Evolutionary conservation across 2,888 invertebrate species (phyloP), one percentile per base, ranked within the genome.

Genomic region (Epinotia nisella): DNA sequence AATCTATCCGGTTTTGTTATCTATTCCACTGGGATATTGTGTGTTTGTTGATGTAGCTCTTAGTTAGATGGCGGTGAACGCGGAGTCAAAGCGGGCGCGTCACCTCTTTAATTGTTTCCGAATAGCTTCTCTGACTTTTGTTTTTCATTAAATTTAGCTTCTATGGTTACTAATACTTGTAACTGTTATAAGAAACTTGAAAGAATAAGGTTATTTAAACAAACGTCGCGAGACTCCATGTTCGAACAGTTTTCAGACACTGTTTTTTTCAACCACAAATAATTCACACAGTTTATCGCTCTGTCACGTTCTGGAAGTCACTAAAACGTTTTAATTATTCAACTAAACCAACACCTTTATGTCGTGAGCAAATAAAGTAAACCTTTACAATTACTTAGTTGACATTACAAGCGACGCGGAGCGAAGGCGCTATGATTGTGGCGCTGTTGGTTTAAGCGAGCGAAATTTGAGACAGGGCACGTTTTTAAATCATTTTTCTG

Each of bases 301-400:
- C 49, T 7, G 21, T 17, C 49, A 51, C 58, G 58, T 15, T 58
- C 49, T n/a, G 49, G 0, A 7, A n/a, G 29, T 51, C 49, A 62
- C 62, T 45, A 15, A 13, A 19, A 24, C 24, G 17, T 49, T 62
- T 62, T 51, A 62, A 62, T 62, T 55, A 21, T 15, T 55, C 10
- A 66, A 15, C 0, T 65, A 55, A 39, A 39, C 21, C 11, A 41
- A 41, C 41, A 66, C 11, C 41, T 41, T 35, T 24, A 24, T 45
- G 19, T 61, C 56, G 70, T 62, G 62, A 58, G 70, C 13, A 62
- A 70, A 70, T 41, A 70, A 10, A 49, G 24, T 55, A 56, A 55
- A 7, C 2, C 59, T 29, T 58, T 5, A 41, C 65, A 71, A 59
- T 71, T 66, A 66, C 29, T 39, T 13, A n/a, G n/a, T n/a, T n/a